Evolutionary conservation across 1,140 invertebrate species (phyloP), one percentile per base, ranked within the genome.

Genomic region (Tribolium castaneum): DNA sequence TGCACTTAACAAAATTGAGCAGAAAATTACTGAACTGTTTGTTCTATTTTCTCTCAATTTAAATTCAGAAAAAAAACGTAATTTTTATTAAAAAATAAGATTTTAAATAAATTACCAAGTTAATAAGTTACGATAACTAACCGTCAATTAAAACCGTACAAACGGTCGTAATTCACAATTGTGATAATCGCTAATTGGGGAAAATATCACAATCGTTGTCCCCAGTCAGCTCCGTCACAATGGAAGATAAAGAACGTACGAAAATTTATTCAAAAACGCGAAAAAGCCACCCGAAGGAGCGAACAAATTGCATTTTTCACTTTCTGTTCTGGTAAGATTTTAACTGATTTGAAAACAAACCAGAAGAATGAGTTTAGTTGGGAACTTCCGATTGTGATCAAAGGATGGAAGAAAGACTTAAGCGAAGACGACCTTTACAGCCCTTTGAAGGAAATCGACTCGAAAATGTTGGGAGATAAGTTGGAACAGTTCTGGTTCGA

Each of bases 401-500:
- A 83, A 66, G 83, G 83, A 34, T 82, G 78, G 73, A 78, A 78
- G 14, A 84, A 81, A 51, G 81, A 82, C 19, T 71, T 83, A n/a
- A 78, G 78, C 52, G 83, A 84, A 80, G 82, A 83, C 51, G 83
- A 84, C 75, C 70, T 84, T 34, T 82, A 81, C 16, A 59, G 78
- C 51, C 77, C 81, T 7, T 54, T 84, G 6, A 59, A 78, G 66
- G 80, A 81, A 30, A 80, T 82, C 34, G 78, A 80, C 25, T 83
- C 82, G 6, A 82, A 81, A 34, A 76, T 81, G 6, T 81, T 91
- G 81, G 91, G 92, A 12, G 88, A 91, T 80, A 84, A 86, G 50
- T 85, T 93, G 34, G 87, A 90, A 82, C 88, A 86, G 81, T 87
- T 87, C 14, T 91, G 90, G 91, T 86, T 88, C 9, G 78, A 81